These are phyloP conservation scores for Tribolium freemani DNA, from an alignment of 2,888 invertebrate genomes.

Conservation along the genomic window DNA sequence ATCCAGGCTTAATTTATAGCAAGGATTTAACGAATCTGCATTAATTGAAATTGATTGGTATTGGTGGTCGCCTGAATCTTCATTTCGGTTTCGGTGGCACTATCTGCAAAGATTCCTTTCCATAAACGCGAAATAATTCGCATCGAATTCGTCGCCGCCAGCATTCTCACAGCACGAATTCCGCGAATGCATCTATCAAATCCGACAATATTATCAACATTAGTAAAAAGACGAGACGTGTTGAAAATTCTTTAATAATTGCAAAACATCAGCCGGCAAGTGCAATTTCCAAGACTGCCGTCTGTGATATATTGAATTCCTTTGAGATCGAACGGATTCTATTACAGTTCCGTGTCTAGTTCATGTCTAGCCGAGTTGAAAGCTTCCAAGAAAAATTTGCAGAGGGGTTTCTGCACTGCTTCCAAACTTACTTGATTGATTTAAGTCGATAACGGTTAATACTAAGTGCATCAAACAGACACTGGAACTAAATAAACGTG, in stretches of 20 bases:
- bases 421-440: constrained; percentile 14
- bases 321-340: constrained; percentile 35
- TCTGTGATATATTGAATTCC: constrained; percentile 40
- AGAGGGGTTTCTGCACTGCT: constrained; percentile 28
- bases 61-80: neutral
- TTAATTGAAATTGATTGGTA: neutral
- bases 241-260: constrained; percentile 20
- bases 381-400: constrained; percentile 33
- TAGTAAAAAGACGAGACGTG: neutral
- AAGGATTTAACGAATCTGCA: neutral
- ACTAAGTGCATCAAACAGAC: neutral
- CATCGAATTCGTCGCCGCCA: neutral
- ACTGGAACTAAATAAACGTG: neutral
- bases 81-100: neutral
- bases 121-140: neutral
- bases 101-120: neutral
- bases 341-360: constrained; percentile 40
- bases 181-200: neutral
- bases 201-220: constrained; percentile 4
- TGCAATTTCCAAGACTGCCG: constrained; percentile 5
- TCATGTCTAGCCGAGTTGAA: constrained; percentile 34
- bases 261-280: constrained; percentile 7
- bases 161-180: neutral
- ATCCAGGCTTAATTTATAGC: neutral
- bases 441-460: neutral